Evolutionary conservation across 2,797 vertebrate species (phyloP).

Genomic region (Mastacembelus armatus): DNA sequence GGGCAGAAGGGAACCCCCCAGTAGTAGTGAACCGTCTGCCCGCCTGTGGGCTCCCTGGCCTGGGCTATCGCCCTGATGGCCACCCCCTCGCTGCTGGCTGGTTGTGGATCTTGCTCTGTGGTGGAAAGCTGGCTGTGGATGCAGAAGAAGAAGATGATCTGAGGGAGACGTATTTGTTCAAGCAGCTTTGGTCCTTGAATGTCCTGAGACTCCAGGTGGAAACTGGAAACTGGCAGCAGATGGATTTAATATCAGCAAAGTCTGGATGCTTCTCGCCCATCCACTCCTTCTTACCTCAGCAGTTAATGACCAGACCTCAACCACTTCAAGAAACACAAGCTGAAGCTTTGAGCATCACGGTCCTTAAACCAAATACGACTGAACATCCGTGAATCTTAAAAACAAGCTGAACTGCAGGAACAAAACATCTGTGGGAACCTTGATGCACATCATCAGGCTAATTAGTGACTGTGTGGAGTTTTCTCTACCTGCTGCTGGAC

Average conservation of each 20-base stretch:
- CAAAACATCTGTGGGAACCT: too few relatives aligned
- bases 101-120: background rate
- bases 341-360: too few relatives aligned
- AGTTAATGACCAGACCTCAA: too few relatives aligned
- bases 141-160: conserved; percentile 6
- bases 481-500: conserved; percentile 36
- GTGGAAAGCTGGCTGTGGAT: background rate
- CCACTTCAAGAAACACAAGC: too few relatives aligned
- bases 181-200: background rate
- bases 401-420: too few relatives aligned
- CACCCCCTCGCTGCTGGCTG: conserved; percentile 14
- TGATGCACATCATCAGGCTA: too few relatives aligned
- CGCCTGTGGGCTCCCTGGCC: background rate
- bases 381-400: too few relatives aligned
- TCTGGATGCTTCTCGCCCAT: too few relatives aligned
- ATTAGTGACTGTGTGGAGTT: too few relatives aligned
- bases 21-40: conserved; percentile 88
- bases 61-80: background rate
- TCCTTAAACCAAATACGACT: too few relatives aligned
- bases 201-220: background rate
- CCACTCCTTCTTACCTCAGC: too few relatives aligned
- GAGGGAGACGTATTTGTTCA: background rate
- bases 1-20: conserved; percentile 99
- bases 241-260: too few relatives aligned
- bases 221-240: conserved; percentile 24